Evolutionary conservation across 30 jellyfish, hydroid and myxozoan genomes (phyloP), one percentile per base, ranked within the genome.

Genomic region (Cassiopea andromeda): DNA sequence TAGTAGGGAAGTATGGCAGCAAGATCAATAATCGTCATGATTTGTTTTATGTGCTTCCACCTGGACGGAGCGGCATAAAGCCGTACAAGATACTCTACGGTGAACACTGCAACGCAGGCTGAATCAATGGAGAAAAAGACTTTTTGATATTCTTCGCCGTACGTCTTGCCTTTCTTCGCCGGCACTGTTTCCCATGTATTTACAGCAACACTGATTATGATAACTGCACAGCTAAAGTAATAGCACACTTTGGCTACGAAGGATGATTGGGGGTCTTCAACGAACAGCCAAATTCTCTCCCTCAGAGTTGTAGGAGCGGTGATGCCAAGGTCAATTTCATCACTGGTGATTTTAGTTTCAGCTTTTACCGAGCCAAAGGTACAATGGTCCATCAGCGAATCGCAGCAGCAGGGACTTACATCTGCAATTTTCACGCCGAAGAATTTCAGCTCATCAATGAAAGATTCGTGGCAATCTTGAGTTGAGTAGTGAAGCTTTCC

Each of bases 101-200:
- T 82, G 83, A 96, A 96, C 50, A 91, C 90, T 43, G 91, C 84
- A 75, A 96, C 99, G 66, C 99, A 96, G 12, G 96, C 72, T 3
- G 98, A 87, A 75, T 96, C 99, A 49, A 96, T 84, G 48, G 92
- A 66, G 89, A 96, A 96, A 75, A 96, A 96, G 14, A 92, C 75
- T 69, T 84, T 47, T 17, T 78, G 92, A 74, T 91, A 91, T 27
- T 74, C 94, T 16, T 87, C 98, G 1, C 99, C 99, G 73, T 97
- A 96, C 38, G 92, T 87, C 64, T 73, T 73, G 47, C 82, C 66
- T 17, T 73, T 69, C 19, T 78, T n/a, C 17, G 94, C 92, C 0
- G 95, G 97, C 14, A 96, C 99, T 1, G 99, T 96, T 70, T 96
- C 99, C 91, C 93, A 98, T 0, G 98, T 92, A 82, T 89, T 96